Base-by-base conservation (phyloP, 2,888 invertebrate genomes). In the Ischnus inquisitorius region DNA sequence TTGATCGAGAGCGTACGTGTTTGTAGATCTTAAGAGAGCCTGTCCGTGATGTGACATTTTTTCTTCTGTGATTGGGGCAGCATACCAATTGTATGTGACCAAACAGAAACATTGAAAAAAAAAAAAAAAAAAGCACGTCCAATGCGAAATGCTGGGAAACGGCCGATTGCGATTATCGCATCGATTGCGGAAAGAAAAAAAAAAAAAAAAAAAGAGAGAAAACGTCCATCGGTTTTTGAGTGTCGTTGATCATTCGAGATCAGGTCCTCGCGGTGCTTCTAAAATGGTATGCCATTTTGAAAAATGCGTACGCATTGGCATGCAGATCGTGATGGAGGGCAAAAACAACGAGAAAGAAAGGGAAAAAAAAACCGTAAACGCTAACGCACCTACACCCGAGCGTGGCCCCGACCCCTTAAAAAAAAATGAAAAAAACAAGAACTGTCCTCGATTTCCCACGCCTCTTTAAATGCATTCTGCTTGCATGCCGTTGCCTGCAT, bases 11-110 rank as follows among this genome's bases (percentile, higher is more conserved):
- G 85, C 85, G 85, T 82, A 64, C 39, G 76, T 79, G 77, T 83
- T 83, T 86, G 79, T 84, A 90, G 89, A 90, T 88, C 89, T 89
- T 91, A 91, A 92, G 88, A 86, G 68, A 90, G 88, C 91, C 91
- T 94, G 93, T 93, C 93, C 94, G 94, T 96, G 95, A 96, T 96
- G 96, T 97, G 97, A 96, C 97, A 97, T 96, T 96, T 96, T 97
- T 97, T 95, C 94, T 95, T 96, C 96, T 97, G 96, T 97, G 97
- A 96, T 96, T 96, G 97, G 97, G 97, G 96, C 96, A 95, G 95
- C 96, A 96, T 96, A 96, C 96, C 95, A 95, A 90, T 92, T 94
- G 94, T 96, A 95, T 95, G 95, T 95, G 96, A 96, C 96, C 96
- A 86, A 80, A 81, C 86, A 86, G 83, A 80, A 79, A 78, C 75